A percentile compares a stretch with the other conserved stretches of the same genome.
Evolutionary conservation across 2,888 invertebrate genomes (phyloP).

Genomic region (Luperina testacea): DNA sequence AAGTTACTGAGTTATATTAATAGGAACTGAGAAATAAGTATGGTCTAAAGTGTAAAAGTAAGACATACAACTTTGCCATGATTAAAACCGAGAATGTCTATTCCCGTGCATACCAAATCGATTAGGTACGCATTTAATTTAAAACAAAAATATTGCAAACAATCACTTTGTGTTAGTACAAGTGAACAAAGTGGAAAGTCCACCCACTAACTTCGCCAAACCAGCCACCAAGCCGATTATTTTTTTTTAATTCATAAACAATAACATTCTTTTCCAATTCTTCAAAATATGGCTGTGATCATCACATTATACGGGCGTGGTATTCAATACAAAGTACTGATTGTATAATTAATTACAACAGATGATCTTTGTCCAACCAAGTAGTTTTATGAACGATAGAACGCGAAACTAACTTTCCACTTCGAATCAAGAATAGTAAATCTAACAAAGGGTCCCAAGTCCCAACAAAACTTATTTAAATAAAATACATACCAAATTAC

Average conservation of each 20-base stretch:
- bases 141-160: constrained; percentile 7
- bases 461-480: constrained; percentile 42
- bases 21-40: background rate
- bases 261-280: background rate
- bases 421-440: constrained; percentile 50
- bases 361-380: constrained; percentile 18
- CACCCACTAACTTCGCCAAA: background rate
- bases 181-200: constrained; percentile 2
- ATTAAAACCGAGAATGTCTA: background rate
- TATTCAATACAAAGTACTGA: constrained; percentile 31
- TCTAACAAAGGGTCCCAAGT: constrained; percentile 43
- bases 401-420: constrained; percentile 56
- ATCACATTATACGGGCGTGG: constrained; percentile 55
- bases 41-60: background rate
- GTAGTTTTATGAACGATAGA: constrained; percentile 51
- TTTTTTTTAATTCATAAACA: constrained; percentile 15
- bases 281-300: background rate
- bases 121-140: constrained; percentile 6
- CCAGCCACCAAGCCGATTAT: background rate
- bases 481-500: constrained; percentile 64
- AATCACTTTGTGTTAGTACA: background rate
- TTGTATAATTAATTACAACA: constrained; percentile 35
- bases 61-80: background rate
- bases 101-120: constrained; percentile 1
- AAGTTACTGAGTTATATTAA: background rate